Percentiles rank a stretch among this genome's conserved stretches.
phyloP scores from a whole-genome alignment of 2,888 invertebrate species.

The Aphelenchoides bicaudatus region DNA sequence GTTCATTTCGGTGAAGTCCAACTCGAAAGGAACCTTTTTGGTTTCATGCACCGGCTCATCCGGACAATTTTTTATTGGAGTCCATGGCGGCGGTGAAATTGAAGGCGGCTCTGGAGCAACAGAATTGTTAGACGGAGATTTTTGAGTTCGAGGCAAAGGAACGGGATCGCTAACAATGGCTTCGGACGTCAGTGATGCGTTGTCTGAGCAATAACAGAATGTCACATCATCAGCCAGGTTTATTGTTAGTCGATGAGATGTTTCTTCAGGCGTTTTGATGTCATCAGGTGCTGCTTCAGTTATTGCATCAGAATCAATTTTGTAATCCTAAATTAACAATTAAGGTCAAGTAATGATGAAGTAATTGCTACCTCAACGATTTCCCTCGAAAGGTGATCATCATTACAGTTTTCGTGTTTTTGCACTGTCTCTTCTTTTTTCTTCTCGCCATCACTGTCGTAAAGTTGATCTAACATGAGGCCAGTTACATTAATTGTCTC shows the following conservation, averaged over 20 bases:
- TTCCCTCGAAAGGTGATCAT: background rate
- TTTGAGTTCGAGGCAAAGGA: background rate
- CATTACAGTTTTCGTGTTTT: background rate
- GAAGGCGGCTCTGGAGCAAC: background rate
- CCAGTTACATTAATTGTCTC: constrained; percentile 5
- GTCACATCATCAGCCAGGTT: background rate
- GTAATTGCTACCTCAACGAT: constrained; percentile 15
- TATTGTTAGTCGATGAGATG: background rate
- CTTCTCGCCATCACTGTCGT: constrained; percentile 1
- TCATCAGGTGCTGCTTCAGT: too few relatives aligned
- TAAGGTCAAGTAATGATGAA: too few relatives aligned
- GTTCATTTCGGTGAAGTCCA: background rate
- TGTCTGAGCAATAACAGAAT: background rate
- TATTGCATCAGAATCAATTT: background rate
- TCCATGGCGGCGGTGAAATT: constrained; percentile 3
- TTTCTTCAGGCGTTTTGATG: background rate
- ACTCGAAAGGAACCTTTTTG: background rate
- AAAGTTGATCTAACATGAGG: constrained; percentile 5
- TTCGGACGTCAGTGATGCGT: background rate
- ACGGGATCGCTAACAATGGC: background rate
- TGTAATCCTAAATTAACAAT: constrained; percentile 12
- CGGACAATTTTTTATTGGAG: too few relatives aligned
- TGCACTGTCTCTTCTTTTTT: background rate
- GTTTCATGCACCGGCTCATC: constrained; percentile 3
- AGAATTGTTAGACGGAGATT: background rate